phyloP scores from a whole-genome alignment of 2,113 vertebrate species.

The Physeter macrocephalus region DNA sequence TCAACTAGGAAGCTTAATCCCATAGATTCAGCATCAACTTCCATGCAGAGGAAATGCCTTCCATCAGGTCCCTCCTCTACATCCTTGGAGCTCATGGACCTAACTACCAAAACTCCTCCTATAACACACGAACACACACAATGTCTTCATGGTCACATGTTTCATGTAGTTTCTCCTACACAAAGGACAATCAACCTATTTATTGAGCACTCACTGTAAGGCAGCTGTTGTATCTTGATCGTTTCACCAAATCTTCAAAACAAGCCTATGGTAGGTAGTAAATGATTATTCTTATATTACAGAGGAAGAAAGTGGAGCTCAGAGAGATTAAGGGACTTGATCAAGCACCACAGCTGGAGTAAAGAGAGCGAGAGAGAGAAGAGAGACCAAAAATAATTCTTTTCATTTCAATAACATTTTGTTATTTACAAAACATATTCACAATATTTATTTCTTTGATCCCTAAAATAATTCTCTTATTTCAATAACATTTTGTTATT shows the following conservation, averaged over 20 bases:
- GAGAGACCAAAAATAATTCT: neutral
- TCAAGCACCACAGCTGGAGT: neutral
- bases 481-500: neutral
- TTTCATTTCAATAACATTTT: conserved; percentile 14
- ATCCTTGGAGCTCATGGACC: neutral
- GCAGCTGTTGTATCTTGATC: neutral
- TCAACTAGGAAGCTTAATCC: neutral
- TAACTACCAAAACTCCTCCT: neutral
- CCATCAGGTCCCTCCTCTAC: neutral
- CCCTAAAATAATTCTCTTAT: neutral
- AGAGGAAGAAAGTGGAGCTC: neutral
- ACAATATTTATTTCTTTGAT: neutral
- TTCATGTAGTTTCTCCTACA: neutral
- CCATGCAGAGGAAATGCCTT: neutral
- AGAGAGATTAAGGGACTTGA: neutral
- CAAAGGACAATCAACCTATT: neutral
- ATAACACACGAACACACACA: neutral
- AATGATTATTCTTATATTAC: neutral
- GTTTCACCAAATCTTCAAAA: neutral
- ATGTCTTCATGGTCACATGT: neutral
- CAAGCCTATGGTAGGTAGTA: neutral
- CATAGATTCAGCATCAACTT: neutral
- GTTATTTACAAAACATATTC: neutral
- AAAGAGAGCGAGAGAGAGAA: neutral
- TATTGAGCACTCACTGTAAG: neutral